A percentile compares a stretch with the other conserved stretches of the same genome.
Conservation (phyloP, 2,797 vertebrate genomes). For the Merluccius polli region DNA sequence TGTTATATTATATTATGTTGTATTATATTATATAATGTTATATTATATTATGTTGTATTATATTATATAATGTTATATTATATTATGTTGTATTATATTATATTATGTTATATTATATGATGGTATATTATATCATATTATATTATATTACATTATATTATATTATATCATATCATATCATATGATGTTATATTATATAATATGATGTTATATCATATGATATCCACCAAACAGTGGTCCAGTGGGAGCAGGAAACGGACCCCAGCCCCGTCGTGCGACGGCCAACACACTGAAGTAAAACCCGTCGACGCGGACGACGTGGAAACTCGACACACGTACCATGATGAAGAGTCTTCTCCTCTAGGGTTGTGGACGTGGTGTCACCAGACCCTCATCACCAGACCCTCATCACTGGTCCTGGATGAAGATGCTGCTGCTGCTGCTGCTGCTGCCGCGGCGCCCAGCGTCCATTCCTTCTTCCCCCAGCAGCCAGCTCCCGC, state of each 20-base stretch:
- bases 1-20: no score
- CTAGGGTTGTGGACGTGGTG: conserved; percentile 37
- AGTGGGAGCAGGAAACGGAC: background rate
- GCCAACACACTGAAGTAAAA: background rate
- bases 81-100: no score
- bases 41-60: no score
- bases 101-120: no score
- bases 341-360: conserved; percentile 40
- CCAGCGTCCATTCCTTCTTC: conserved; percentile 48
- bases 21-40: no score
- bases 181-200: background rate
- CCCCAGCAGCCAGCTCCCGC: conserved; percentile 41
- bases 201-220: background rate
- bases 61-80: no score
- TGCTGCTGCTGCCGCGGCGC: conserved; percentile 52
- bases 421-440: no score
- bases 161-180: no score
- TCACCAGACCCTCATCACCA: no score
- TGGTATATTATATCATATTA: no score
- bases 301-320: background rate
- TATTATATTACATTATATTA: no score
- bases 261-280: background rate
- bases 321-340: conserved; percentile 45
- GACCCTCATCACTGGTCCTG: conserved; percentile 57
- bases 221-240: background rate